Percentiles rank a stretch among this genome's conserved stretches.
Conservation (phyloP, 2,113 vertebrate genomes). For the Sinocyclocheilus anshuiensis region DNA sequence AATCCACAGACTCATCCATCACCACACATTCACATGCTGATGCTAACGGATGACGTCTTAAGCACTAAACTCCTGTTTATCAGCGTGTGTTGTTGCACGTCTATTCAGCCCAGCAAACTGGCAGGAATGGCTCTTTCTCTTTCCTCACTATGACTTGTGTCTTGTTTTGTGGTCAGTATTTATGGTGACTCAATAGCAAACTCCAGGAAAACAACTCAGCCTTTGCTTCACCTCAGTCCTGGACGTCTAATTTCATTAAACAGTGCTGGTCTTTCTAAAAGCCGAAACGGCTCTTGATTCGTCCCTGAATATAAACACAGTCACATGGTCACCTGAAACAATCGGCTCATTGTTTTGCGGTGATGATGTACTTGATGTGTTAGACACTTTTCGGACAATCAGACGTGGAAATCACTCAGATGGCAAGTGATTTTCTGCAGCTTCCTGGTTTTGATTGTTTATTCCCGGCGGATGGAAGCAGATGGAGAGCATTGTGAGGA, state of each 20-base stretch:
- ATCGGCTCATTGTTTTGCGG: background rate
- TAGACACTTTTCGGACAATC: background rate
- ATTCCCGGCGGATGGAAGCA: slow-evolving; percentile 16
- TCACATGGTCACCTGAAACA: slow-evolving; percentile 5
- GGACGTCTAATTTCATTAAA: background rate
- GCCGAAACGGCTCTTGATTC: background rate
- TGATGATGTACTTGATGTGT: background rate
- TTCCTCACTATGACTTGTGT: background rate
- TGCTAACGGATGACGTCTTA: slow-evolving; percentile 47
- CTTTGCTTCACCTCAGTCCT: background rate
- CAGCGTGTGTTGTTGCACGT: background rate
- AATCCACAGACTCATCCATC: slow-evolving; percentile 47
- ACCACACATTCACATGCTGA: slow-evolving; percentile 57
- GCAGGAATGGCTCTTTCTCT: background rate
- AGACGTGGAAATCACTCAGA: too few relatives aligned
- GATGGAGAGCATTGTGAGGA: background rate
- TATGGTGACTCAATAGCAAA: background rate
- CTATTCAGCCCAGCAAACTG: background rate
- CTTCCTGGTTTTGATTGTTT: background rate
- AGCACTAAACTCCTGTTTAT: slow-evolving; percentile 45
- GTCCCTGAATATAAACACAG: background rate
- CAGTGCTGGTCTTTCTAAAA: background rate
- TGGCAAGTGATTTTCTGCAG: background rate
- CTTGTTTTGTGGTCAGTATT: slow-evolving; percentile 8
- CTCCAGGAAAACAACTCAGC: background rate